Conservation (phyloP, 2,797 vertebrate species). For the Antrozous pallidus region DNA sequence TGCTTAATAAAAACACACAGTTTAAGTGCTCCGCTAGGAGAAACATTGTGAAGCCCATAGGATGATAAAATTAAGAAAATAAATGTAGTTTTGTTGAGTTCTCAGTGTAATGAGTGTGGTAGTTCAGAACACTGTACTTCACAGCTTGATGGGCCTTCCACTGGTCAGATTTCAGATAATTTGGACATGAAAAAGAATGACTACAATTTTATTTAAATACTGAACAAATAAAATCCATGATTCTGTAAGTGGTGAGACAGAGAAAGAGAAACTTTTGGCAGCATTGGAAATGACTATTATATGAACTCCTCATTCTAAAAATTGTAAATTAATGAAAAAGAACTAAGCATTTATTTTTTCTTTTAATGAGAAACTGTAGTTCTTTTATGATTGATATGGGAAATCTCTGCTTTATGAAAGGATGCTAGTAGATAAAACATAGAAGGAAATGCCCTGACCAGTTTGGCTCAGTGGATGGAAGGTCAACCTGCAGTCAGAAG, state of each 20-base stretch:
- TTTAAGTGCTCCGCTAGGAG: slow-evolving; percentile 25
- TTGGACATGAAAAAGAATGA: not conserved
- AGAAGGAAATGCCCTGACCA: not conserved
- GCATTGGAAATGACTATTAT: not conserved
- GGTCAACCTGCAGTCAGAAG: too few relatives aligned
- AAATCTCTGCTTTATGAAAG: not conserved
- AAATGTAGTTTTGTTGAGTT: not conserved
- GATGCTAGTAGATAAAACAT: not conserved
- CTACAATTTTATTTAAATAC: not conserved
- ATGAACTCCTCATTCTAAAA: not conserved
- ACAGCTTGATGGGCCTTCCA: not conserved
- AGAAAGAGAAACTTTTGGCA: not conserved
- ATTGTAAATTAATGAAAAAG: not conserved
- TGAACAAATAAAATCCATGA: not conserved
- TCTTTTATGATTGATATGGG: not conserved
- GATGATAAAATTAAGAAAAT: slow-evolving; percentile 44
- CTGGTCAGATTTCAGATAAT: not conserved
- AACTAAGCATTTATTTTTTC: not conserved
- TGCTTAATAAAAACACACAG: not conserved
- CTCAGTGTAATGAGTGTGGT: not conserved
- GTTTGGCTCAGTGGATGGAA: too few relatives aligned
- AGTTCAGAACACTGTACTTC: not conserved
- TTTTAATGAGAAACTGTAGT: not conserved
- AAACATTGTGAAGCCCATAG: not conserved
- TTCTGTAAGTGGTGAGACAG: not conserved